phyloP scores from a whole-genome alignment of 2,888 invertebrate species.

The Nasonia oneida region DNA sequence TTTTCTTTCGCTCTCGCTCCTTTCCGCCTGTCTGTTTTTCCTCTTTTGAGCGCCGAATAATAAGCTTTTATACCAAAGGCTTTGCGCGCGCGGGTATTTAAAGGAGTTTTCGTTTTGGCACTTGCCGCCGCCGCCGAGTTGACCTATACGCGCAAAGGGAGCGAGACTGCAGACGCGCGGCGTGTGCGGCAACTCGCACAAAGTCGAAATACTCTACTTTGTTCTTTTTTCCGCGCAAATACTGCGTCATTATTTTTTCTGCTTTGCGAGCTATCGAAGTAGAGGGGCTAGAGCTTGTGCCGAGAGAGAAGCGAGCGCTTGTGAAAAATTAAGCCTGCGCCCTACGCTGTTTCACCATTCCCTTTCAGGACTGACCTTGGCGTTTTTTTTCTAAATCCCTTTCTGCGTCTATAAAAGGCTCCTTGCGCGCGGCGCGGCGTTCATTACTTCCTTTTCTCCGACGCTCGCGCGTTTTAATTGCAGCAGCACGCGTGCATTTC shows the following conservation, averaged over 20 bases:
- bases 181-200: neutral
- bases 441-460: slow-evolving; percentile 34
- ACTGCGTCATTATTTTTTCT: neutral
- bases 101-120: neutral
- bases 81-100: neutral
- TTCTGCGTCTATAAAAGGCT: slow-evolving; percentile 21
- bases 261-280: neutral
- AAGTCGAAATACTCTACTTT: neutral
- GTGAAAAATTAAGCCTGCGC: neutral
- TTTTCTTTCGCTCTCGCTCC: neutral
- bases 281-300: neutral
- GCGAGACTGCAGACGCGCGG: too few relatives aligned
- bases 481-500: slow-evolving; percentile 37
- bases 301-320: neutral
- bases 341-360: slow-evolving; percentile 14
- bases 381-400: slow-evolving; percentile 42
- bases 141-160: neutral
- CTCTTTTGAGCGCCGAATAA: slow-evolving; percentile 12
- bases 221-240: neutral
- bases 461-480: slow-evolving; percentile 54
- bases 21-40: slow-evolving; percentile 13
- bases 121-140: neutral
- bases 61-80: slow-evolving; percentile 1
- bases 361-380: slow-evolving; percentile 51
- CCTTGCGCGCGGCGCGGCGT: slow-evolving; percentile 8